Conservation (phyloP, 1,140 invertebrate species). For the Scaptomyza pallida region DNA sequence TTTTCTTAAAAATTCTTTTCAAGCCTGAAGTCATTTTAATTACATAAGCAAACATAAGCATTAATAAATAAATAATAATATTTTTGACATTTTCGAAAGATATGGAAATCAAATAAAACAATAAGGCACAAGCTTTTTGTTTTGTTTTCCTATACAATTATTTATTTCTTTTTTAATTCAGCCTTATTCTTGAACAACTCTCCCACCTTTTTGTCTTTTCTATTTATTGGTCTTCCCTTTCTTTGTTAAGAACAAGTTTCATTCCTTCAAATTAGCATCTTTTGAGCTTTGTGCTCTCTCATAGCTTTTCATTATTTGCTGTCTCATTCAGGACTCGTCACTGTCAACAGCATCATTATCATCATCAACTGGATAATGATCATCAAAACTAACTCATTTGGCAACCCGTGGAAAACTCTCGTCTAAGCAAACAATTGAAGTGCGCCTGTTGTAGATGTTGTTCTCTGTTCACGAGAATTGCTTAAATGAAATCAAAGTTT, state of each 20-base stretch:
- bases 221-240: slow-evolving; percentile 7
- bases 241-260: slow-evolving; percentile 23
- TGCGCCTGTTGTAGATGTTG: slow-evolving; percentile 55
- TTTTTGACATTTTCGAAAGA: too few species aligned
- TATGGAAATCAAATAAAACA: too few species aligned
- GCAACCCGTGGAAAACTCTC: slow-evolving; percentile 54
- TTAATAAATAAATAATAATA: too few species aligned
- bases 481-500: slow-evolving; percentile 68
- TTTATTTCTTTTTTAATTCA: too few species aligned
- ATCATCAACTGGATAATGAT: slow-evolving; percentile 3
- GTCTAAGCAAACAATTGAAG: slow-evolving; percentile 63
- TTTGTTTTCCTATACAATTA: neutral
- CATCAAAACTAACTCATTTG: slow-evolving; percentile 17
- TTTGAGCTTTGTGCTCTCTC: slow-evolving; percentile 31
- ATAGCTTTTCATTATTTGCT: slow-evolving; percentile 46
- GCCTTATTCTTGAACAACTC: too few species aligned
- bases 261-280: slow-evolving; percentile 39
- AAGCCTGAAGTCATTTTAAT: too few species aligned
- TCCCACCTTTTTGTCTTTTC: neutral
- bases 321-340: slow-evolving; percentile 41
- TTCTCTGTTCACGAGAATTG: slow-evolving; percentile 53
- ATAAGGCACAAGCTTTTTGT: neutral
- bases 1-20: too few species aligned
- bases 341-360: slow-evolving; percentile 15
- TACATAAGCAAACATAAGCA: too few species aligned